A percentile compares a stretch with the other conserved stretches of the same genome.
Conservation (phyloP, 2,797 vertebrate genomes). For the Dromococcyx pavoninus region DNA sequence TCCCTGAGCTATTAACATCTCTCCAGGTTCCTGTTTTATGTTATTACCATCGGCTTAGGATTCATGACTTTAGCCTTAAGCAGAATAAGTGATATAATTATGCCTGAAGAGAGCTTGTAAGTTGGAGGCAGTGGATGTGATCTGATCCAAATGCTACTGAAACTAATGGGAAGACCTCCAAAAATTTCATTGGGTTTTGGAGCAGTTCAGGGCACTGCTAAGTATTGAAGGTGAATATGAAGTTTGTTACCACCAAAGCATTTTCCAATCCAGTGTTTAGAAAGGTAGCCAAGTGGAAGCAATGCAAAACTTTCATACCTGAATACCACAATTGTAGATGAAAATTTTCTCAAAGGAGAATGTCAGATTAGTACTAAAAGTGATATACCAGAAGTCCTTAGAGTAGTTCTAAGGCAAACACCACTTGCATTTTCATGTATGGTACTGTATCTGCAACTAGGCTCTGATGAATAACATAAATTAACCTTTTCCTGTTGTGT, state of each 20-base stretch:
- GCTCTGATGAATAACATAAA: neutral
- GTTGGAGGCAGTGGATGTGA: neutral
- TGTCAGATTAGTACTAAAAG: neutral
- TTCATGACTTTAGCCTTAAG: constrained; percentile 25
- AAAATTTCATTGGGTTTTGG: neutral
- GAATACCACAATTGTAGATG: neutral
- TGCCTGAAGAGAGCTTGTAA: constrained; percentile 30
- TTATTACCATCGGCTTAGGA: neutral
- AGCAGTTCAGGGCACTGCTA: neutral
- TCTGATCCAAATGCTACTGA: neutral
- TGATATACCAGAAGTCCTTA: neutral
- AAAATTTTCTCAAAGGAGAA: neutral
- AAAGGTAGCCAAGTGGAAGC: neutral
- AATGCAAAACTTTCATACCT: neutral
- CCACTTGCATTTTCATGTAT: neutral
- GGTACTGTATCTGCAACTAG: neutral
- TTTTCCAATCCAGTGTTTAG: neutral
- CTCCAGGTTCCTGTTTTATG: constrained; percentile 19
- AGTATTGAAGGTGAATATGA: neutral
- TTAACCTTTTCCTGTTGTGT: neutral
- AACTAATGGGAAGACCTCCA: neutral
- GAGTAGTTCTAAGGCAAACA: neutral
- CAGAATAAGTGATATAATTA: constrained; percentile 19
- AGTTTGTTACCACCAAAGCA: neutral
- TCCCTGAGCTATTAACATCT: neutral